phyloP scores from a whole-genome alignment of 2,797 vertebrate species.

The Buceros bicornis region DNA sequence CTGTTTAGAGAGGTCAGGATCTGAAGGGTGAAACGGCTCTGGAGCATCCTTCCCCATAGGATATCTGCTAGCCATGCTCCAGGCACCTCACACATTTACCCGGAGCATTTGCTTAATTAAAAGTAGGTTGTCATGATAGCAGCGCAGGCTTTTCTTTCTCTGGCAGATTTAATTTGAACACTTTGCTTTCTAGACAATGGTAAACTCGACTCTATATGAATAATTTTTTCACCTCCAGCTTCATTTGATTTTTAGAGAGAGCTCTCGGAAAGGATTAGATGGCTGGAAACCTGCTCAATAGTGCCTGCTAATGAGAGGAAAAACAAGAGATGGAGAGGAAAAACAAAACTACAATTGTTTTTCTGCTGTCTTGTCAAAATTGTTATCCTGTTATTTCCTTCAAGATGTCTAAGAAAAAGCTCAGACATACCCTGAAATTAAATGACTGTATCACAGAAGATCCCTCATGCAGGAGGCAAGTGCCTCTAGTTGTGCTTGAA shows the following conservation, averaged over 20 bases:
- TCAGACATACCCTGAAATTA: neutral
- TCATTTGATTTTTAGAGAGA: neutral
- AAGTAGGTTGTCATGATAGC: neutral
- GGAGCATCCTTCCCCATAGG: neutral
- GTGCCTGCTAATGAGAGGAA: neutral
- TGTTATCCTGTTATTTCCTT: neutral
- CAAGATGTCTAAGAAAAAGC: neutral
- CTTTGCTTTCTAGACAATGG: slow-evolving; percentile 1
- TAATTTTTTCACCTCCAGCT: neutral
- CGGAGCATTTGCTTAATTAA: neutral
- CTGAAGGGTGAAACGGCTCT: neutral
- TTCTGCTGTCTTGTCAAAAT: neutral
- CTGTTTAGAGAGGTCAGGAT: neutral
- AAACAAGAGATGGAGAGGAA: neutral
- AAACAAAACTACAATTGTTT: neutral
- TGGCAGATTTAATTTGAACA: neutral
- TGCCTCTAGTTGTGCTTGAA: neutral
- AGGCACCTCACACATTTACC: neutral
- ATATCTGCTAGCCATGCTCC: neutral
- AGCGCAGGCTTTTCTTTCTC: neutral
- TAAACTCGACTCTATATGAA: neutral
- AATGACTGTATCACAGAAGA: neutral
- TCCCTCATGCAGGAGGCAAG: neutral
- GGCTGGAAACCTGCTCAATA: neutral
- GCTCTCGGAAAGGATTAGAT: neutral